phyloP scores from a whole-genome alignment of 2,797 vertebrate species.

The Gambusia yucatana region DNA sequence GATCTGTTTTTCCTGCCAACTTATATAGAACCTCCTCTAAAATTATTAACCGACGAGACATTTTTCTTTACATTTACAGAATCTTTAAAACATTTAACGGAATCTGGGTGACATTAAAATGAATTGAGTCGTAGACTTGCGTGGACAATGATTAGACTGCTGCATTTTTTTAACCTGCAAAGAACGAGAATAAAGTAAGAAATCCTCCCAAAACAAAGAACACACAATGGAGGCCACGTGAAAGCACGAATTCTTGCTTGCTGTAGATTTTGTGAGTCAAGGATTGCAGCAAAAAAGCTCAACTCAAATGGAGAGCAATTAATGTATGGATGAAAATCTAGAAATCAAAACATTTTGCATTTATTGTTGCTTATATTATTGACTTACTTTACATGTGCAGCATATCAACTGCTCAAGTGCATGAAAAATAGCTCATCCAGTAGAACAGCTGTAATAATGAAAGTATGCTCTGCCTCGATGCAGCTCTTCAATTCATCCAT shows the following conservation, averaged over 20 bases:
- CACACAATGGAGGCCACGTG: background rate
- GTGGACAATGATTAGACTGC: background rate
- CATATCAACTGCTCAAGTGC: background rate
- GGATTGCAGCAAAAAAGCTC: background rate
- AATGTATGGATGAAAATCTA: background rate
- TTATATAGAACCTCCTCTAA: background rate
- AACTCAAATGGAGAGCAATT: background rate
- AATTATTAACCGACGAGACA: background rate
- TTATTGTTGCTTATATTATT: background rate
- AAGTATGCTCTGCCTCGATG: conserved; percentile 29
- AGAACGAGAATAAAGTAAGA: background rate
- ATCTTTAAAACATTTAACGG: background rate
- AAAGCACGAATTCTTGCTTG: background rate
- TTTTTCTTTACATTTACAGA: background rate
- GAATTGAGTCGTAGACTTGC: background rate
- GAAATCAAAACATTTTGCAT: background rate
- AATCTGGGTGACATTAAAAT: background rate
- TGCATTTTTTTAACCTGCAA: background rate
- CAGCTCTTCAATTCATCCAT: conserved; percentile 43
- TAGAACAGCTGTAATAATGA: conserved; percentile 44
- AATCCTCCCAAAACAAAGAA: background rate
- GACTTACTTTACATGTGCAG: background rate
- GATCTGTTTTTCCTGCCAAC: background rate
- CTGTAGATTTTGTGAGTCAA: background rate
- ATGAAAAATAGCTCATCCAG: conserved; percentile 12